Base-by-base conservation (phyloP, 2,113 vertebrate species). In the Indicator indicator region DNA sequence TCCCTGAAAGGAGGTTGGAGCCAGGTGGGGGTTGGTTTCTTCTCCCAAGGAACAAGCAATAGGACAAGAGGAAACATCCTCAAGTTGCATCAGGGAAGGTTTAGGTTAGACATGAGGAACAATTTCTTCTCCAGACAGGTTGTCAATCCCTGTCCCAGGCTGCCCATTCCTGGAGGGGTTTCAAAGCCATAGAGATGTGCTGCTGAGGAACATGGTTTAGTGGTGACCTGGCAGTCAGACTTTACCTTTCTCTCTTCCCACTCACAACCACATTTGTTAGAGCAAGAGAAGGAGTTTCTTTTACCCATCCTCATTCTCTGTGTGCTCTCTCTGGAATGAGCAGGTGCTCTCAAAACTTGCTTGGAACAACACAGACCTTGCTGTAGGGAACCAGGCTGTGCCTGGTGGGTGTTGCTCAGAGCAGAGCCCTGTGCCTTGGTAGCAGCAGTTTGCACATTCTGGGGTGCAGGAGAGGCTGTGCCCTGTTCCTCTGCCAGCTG, bases 251-350 rank as follows among this genome's bases (percentile, higher is more conserved):
- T 40, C 68, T 54, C 83, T 54, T 60, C 65, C 58, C 0, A 5
- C 73, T 78, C 14, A 0, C 38, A 3, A 7, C 12, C 13, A 0
- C 0, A 12, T 36, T 54, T 19, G 68, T 46, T 0, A 6, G n/a
- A 46, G 26, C 38, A n/a, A 60, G 48, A 68, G 58, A 19, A 2
- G 63, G 5, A 40, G 4, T 0, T 6, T 7, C 40, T 84, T 40
- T 44, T 27, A 27, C 28, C 38, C 60, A 12, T 67, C 74, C 74
- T 36, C 46, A 2, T 16, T 46, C 5, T 5, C 59, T 40, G 8
- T 21, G 1, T 16, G 42, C 0, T 70, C 46, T 63, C 67, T 15
- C n/a, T 2, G 67, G 62, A 73, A 48, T 18, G 74, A 11, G 83
- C 24, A 50, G 69, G 18, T 2, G 38, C 38, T 74, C 80, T 16